phyloP scores from a whole-genome alignment of 2,113 vertebrate genomes.

The Carlito syrichta region DNA sequence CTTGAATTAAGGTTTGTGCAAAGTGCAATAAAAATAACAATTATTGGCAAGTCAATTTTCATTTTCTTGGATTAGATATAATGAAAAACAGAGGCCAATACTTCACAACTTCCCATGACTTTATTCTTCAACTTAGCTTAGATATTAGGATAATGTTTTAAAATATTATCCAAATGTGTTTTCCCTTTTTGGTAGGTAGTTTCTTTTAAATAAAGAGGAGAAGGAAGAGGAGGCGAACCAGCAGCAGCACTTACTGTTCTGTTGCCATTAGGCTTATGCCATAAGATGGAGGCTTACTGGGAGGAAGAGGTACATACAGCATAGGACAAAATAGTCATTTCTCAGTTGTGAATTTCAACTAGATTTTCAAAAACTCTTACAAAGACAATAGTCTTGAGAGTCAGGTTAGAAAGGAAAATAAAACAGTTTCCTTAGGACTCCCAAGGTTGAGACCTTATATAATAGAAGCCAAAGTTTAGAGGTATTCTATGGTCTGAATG shows the following conservation, averaged over 20 bases:
- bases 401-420: neutral
- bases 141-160: slow-evolving; percentile 20
- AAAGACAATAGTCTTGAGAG: neutral
- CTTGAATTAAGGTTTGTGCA: slow-evolving; percentile 23
- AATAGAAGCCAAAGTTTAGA: slow-evolving; percentile 17
- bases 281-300: neutral
- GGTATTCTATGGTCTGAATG: neutral
- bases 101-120: neutral
- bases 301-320: neutral
- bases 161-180: slow-evolving; percentile 22
- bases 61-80: slow-evolving; percentile 16
- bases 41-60: slow-evolving; percentile 46
- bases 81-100: slow-evolving; percentile 43
- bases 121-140: slow-evolving; percentile 39
- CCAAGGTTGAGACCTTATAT: neutral
- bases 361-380: neutral
- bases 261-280: neutral
- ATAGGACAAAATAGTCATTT: slow-evolving; percentile 4
- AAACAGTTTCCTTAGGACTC: neutral
- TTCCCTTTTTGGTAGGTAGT: slow-evolving; percentile 7
- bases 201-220: neutral
- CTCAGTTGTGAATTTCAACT: neutral
- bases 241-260: neutral
- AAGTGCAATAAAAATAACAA: slow-evolving; percentile 52
- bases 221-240: neutral